These are phyloP conservation scores for Pseudorectes ferrugineus DNA, from an alignment of 2,113 vertebrate genomes.

Conservation along the genomic window DNA sequence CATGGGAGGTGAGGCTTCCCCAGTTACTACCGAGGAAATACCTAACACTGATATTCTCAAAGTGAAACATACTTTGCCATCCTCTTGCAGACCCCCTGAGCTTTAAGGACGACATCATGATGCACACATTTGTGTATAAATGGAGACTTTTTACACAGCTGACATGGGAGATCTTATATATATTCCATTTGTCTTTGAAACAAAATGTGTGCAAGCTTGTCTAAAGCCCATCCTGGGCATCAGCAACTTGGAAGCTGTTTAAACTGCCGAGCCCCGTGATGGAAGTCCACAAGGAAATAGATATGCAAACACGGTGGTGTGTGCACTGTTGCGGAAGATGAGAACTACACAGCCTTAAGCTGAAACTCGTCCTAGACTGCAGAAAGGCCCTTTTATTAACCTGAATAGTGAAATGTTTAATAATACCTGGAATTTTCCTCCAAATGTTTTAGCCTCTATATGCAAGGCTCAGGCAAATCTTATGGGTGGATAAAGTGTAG, in stretches of 20 bases:
- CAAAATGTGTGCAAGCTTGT: neutral
- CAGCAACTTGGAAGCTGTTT: neutral
- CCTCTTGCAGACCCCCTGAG: neutral
- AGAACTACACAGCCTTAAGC: neutral
- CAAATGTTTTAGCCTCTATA: neutral
- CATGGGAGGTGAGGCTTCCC: neutral
- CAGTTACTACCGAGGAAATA: accelerated
- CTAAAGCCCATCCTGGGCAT: neutral
- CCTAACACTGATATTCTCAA: neutral
- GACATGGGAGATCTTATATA: neutral
- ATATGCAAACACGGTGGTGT: neutral
- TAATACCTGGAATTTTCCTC: neutral
- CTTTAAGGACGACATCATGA: neutral
- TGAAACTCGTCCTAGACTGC: neutral
- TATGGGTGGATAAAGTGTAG: neutral
- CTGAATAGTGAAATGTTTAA: neutral
- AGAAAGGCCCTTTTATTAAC: neutral
- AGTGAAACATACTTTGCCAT: neutral
- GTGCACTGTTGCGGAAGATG: neutral
- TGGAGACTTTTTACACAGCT: neutral
- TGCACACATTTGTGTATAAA: neutral
- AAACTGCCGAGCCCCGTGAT: accelerated
- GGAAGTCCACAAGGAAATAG: neutral
- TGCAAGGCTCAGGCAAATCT: neutral
- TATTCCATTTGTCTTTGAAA: neutral